Conservation (phyloP, 2,888 invertebrate species). For the Tenthredo amoena region DNA sequence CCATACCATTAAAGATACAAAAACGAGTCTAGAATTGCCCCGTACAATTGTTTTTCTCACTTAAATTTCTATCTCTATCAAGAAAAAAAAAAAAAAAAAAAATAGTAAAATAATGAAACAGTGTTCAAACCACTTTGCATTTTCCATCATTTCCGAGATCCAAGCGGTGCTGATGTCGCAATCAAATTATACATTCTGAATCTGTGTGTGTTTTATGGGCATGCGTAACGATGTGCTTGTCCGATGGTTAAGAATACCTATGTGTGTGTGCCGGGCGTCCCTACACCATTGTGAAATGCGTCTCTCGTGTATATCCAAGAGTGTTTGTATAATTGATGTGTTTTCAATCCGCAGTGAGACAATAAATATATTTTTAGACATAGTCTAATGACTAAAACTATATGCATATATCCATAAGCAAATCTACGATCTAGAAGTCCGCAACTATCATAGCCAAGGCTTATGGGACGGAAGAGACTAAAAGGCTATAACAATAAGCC, state of each 20-base stretch:
- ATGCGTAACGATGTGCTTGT: not conserved
- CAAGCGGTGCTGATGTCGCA: not conserved
- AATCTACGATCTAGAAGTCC: constrained; percentile 28
- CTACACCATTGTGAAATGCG: not conserved
- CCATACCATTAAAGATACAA: not conserved
- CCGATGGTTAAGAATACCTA: not conserved
- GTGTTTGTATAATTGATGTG: constrained; percentile 39
- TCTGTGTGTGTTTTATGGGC: not conserved
- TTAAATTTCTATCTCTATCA: no score
- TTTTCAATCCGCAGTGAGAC: constrained; percentile 34
- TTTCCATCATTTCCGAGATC: not conserved
- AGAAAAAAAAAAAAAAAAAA: not conserved
- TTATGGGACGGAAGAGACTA: not conserved
- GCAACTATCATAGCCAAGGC: not conserved
- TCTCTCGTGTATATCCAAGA: not conserved
- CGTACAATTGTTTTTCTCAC: no score
- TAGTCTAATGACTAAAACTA: not conserved
- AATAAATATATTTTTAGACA: constrained; percentile 29
- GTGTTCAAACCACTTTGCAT: not conserved
- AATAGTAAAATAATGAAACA: not conserved
- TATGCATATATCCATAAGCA: not conserved
- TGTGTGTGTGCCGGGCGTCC: not conserved
- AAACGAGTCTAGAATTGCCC: not conserved
- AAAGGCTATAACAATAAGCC: not conserved
- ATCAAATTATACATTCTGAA: not conserved